Percentiles rank a stretch among this genome's conserved stretches.
Conservation (phyloP, 2,113 vertebrate genomes). For the Rhadina sibilatrix region DNA sequence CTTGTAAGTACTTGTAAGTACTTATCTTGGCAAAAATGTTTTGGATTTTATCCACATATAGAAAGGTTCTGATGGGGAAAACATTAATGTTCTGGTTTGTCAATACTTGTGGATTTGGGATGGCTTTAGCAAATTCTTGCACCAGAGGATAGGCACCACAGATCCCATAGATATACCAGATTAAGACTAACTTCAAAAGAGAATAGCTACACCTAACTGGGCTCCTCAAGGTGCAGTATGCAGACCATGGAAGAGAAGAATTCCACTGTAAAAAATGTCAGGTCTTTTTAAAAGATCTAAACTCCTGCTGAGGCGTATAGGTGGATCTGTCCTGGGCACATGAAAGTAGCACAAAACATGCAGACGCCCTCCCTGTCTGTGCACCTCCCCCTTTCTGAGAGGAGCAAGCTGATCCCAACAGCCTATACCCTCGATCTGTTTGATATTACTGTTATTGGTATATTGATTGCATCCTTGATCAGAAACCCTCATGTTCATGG, state of each 20-base stretch:
- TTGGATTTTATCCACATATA: not conserved
- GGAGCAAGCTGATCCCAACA: not conserved
- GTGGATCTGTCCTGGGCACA: not conserved
- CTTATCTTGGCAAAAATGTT: not conserved
- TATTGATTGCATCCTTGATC: not conserved
- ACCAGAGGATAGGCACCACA: not conserved
- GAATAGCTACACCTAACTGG: not conserved
- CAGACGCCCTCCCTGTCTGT: not conserved
- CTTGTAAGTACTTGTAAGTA: not conserved
- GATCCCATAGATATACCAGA: not conserved
- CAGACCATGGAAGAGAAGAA: not conserved
- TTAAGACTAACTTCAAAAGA: not conserved
- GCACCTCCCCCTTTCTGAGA: not conserved
- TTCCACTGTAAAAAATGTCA: not conserved
- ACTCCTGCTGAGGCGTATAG: fast-evolving
- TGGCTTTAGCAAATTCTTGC: not conserved
- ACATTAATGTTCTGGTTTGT: not conserved
- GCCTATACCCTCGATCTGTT: not conserved
- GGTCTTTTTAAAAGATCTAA: not conserved
- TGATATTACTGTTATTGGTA: not conserved
- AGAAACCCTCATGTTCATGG: not conserved
- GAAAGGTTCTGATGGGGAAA: not conserved
- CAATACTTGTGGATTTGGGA: not conserved
- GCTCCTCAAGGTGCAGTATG: not conserved
- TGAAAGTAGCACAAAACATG: not conserved